Base-by-base conservation (phyloP, 2,113 vertebrate genomes). In the Ptilorrhoa leucosticta region DNA sequence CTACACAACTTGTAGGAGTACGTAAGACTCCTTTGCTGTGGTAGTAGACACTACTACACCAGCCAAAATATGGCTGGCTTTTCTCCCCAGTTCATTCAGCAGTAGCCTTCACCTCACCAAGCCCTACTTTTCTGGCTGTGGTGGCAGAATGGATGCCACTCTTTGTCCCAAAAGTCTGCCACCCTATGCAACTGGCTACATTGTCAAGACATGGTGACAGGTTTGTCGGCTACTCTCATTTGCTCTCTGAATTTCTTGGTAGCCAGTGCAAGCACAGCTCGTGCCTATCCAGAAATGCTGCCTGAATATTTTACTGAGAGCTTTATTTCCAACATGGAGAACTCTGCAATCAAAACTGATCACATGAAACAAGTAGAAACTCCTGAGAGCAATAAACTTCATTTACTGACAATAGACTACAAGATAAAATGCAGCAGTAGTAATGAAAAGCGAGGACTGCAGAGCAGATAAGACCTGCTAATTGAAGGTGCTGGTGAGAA, bases 251-350 rank as follows among this genome's bases (percentile, higher is more conserved):
- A 68, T 24, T 48, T 71, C 39, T 76, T 47, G 19, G 15, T 65
- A 63, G 35, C 21, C 50, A 40, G 8, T 17, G n/a, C 19, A 81
- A 53, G 24, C 9, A 7, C 5, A 57, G 28, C 28, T 86, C 57
- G 13, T 57, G 7, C 17, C 48, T 44, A 9, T 27, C 30, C 24
- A 96, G 93, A 93, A 95, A 93, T 60, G 48, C 10, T 66, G 50
- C 40, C 89, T 91, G 89, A 94, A 89, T 93, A 78, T 73, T 95
- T 95, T 92, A 87, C 78, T 89, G 33, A 50, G 50, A 77, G 89
- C 79, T 86, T 91, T 40, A 82, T 88, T 90, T n/a, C 24, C 76
- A 96, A 18, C 37, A 28, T 8, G 27, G 76, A 63, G 91, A 95
- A 77, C 85, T 39, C 21, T 83, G 33, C 57, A 72, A 44, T 92